Percentiles rank a stretch among this genome's conserved stretches.
Conservation (phyloP, 23 tunicate genomes). For the Phallusia fumigata region DNA sequence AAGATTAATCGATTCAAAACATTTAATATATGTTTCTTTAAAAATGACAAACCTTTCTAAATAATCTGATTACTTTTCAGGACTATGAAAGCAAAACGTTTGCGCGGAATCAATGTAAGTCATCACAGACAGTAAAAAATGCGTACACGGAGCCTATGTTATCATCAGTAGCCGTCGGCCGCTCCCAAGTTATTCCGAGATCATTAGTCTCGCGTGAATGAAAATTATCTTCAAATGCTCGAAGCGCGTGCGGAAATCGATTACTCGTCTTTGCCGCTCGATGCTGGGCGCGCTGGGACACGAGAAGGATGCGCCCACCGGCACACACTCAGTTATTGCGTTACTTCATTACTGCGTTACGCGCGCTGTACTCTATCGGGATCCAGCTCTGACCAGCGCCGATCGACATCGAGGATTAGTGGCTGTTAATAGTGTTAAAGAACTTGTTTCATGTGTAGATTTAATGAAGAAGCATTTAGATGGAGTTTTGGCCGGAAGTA, state of each 20-base stretch:
- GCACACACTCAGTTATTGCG: not conserved
- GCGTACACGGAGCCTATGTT: too few species aligned
- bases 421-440: not conserved
- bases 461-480: too few species aligned
- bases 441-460: too few species aligned
- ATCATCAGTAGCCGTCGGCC: not conserved
- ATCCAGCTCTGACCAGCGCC: not conserved
- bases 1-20: too few species aligned
- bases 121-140: too few species aligned
- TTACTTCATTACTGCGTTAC: not conserved
- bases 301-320: not conserved
- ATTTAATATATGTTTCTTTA: too few species aligned
- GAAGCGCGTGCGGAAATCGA: not conserved
- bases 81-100: too few species aligned
- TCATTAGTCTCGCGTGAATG: conserved; percentile 5
- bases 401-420: not conserved
- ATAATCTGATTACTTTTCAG: too few species aligned
- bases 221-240: conserved; percentile 4
- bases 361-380: not conserved
- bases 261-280: not conserved
- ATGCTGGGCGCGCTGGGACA: too few species aligned
- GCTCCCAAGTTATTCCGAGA: not conserved
- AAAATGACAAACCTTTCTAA: too few species aligned
- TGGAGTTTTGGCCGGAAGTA: too few species aligned
- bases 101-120: too few species aligned